These are phyloP conservation scores for Xiphorhynchus erythropygius DNA, from an alignment of 2,797 vertebrate genomes.

Conservation along the genomic window DNA sequence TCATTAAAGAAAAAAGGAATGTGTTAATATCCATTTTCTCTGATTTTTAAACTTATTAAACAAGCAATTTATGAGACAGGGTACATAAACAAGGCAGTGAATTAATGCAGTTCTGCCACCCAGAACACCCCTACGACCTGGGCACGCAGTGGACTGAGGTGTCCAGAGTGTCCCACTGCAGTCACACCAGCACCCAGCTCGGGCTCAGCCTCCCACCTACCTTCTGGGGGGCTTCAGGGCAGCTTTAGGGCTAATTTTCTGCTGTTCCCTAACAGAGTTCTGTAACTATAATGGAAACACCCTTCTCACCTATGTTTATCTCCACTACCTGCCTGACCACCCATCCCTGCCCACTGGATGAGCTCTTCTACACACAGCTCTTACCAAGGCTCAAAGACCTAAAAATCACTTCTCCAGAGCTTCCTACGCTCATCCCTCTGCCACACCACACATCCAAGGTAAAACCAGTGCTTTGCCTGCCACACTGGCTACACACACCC, in stretches of 20 bases:
- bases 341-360: not conserved
- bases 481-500: fast-evolving
- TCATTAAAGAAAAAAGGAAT: not conserved
- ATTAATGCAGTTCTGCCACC: not conserved
- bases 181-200: not conserved
- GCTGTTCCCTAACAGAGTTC: not conserved
- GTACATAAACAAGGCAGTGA: too few relatives aligned
- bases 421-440: fast-evolving
- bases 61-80: not conserved
- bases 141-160: not conserved
- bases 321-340: not conserved
- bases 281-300: not conserved
- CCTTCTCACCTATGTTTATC: not conserved
- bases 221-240: not conserved
- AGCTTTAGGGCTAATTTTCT: not conserved
- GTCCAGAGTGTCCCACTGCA: not conserved
- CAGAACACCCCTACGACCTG: fast-evolving
- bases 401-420: not conserved
- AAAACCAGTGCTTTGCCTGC: not conserved
- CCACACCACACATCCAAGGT: not conserved
- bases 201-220: not conserved
- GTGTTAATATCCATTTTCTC: not conserved
- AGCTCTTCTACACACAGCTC: not conserved
- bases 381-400: not conserved
- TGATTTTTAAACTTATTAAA: not conserved